Conservation (phyloP, 2,888 invertebrate species). For the Heterodera filipjevi region DNA sequence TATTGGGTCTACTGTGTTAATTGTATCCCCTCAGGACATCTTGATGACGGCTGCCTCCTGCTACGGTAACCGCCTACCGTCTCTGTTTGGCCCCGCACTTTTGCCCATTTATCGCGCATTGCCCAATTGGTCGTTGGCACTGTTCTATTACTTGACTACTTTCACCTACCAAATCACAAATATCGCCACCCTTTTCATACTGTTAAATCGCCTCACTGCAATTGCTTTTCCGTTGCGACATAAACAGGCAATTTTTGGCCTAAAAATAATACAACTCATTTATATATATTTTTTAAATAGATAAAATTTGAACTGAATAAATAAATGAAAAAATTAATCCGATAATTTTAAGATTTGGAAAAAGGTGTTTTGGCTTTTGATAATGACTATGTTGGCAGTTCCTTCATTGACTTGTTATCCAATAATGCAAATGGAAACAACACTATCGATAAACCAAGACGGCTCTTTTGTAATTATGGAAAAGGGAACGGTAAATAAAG, state of each 20-base stretch:
- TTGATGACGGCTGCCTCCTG: conserved; percentile 11
- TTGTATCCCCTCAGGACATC: neutral
- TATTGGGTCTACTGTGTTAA: too few species aligned
- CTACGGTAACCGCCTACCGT: conserved; percentile 21
- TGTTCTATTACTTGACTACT: neutral
- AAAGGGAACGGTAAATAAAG: neutral
- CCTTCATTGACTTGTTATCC: neutral
- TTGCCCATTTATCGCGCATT: conserved; percentile 13
- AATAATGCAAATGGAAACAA: neutral
- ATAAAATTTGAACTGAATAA: too few species aligned
- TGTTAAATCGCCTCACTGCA: conserved; percentile 19
- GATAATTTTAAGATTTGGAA: neutral
- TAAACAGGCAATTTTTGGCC: conserved; percentile 4
- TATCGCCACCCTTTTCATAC: conserved; percentile 17
- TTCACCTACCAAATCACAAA: conserved; percentile 12
- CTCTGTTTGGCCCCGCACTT: conserved; percentile 14
- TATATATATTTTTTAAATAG: too few species aligned
- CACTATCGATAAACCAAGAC: neutral
- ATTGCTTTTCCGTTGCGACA: conserved; percentile 9
- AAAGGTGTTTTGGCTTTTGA: neutral
- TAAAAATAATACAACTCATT: too few species aligned
- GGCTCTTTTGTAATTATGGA: neutral
- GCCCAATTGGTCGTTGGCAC: neutral
- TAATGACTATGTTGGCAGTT: neutral
- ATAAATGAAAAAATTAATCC: too few species aligned